Evolutionary conservation across 30 jellyfish, hydroid and myxozoan species (phyloP).

Genomic region (Hydractinia echinata): DNA sequence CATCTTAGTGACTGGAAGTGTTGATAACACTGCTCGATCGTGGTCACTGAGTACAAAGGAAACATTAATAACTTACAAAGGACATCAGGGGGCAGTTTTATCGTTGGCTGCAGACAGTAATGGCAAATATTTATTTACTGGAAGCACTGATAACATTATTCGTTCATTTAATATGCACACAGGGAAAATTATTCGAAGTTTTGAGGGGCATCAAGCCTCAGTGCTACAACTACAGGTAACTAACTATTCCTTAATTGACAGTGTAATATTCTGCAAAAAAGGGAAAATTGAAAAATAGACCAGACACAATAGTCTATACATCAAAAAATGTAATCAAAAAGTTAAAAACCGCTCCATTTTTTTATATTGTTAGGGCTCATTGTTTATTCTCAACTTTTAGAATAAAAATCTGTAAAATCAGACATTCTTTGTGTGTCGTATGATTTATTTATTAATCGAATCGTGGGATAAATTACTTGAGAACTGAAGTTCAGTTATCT

Average conservation of each 20-base stretch:
- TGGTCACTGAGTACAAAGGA: conserved; percentile 86
- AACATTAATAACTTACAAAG: conserved; percentile 67
- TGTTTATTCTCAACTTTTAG: too few relatives aligned
- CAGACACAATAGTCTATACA: too few relatives aligned
- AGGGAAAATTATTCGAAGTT: conserved; percentile 57
- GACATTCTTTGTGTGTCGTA: too few relatives aligned
- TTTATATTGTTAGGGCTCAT: too few relatives aligned
- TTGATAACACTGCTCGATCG: conserved; percentile 82
- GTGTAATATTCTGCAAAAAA: too few relatives aligned
- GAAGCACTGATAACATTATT: conserved; percentile 75
- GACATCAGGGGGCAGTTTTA: conserved; percentile 82
- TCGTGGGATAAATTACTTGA: too few relatives aligned
- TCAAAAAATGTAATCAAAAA: too few relatives aligned
- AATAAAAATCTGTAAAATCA: too few relatives aligned
- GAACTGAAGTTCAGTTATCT: too few relatives aligned
- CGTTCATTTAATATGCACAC: conserved; percentile 83
- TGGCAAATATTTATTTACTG: conserved; percentile 76
- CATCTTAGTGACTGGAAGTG: conserved; percentile 74
- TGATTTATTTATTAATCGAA: too few relatives aligned
- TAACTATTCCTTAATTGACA: not conserved
- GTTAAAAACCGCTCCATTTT: too few relatives aligned
- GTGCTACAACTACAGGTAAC: conserved; percentile 80
- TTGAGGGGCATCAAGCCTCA: conserved; percentile 78
- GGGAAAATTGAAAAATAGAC: too few relatives aligned
- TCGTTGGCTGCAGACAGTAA: conserved; percentile 74